A percentile compares a stretch with the other conserved stretches of the same genome.
phyloP scores from a whole-genome alignment of 2,888 invertebrate genomes.

The Aleiodes leptofemur region DNA sequence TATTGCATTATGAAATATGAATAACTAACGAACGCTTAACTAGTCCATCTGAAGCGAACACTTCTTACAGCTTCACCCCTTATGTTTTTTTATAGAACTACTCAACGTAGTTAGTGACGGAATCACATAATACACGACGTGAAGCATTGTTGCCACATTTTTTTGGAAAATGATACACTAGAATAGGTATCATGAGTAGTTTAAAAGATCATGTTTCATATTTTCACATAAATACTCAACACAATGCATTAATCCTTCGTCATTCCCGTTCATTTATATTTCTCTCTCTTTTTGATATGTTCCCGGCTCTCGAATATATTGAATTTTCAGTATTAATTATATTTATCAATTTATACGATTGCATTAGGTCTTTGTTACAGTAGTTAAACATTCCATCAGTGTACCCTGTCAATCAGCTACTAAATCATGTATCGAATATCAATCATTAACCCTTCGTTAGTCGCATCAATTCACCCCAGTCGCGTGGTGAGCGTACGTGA shows the following conservation, averaged over 20 bases:
- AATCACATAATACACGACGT: constrained; percentile 19
- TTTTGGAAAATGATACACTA: not conserved
- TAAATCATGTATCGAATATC: not conserved
- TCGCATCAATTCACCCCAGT: too few relatives aligned
- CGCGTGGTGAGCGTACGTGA: too few relatives aligned
- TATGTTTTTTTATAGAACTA: not conserved
- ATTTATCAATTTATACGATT: not conserved
- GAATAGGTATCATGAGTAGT: not conserved
- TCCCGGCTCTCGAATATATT: constrained; percentile 8
- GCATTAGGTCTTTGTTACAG: not conserved
- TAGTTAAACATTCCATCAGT: constrained; percentile 9
- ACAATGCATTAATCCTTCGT: constrained; percentile 1
- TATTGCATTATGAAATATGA: constrained; percentile 12
- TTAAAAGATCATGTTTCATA: constrained; percentile 4
- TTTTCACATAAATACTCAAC: constrained; percentile 4
- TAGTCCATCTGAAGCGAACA: not conserved
- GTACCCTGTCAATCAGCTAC: constrained; percentile 1
- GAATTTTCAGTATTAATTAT: constrained; percentile 1
- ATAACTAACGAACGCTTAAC: not conserved
- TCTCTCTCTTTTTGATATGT: constrained; percentile 24
- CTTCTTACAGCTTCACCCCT: not conserved
- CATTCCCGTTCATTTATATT: constrained; percentile 7
- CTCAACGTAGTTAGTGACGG: not conserved
- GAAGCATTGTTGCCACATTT: not conserved
- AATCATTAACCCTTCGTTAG: too few relatives aligned